These are phyloP conservation scores for Drosophila rhopaloa DNA, from an alignment of 1,140 invertebrate genomes.

Conservation along the genomic window DNA sequence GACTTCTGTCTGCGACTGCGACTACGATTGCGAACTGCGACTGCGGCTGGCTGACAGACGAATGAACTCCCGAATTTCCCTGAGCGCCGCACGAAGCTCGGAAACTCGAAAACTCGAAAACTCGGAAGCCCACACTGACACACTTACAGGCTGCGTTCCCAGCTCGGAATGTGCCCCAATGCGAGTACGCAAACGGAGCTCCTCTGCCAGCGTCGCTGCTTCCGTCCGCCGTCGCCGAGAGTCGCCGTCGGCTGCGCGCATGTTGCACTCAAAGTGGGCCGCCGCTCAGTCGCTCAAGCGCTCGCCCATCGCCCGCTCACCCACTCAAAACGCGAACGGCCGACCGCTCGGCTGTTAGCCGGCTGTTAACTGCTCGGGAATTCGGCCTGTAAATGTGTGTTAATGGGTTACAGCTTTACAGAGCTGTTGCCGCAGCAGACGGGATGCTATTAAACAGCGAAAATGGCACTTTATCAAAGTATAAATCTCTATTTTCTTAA, in stretches of 20 bases:
- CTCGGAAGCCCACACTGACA: conserved; percentile 25
- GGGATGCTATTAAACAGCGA: neutral
- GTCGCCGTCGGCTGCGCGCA: conserved; percentile 52
- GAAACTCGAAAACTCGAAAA: conserved; percentile 48
- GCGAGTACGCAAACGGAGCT: conserved; percentile 10
- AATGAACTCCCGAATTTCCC: conserved; percentile 76
- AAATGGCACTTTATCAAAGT: neutral
- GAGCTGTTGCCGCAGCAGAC: conserved; percentile 9
- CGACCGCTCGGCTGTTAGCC: conserved; percentile 34
- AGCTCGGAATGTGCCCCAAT: conserved; percentile 25
- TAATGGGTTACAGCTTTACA: conserved; percentile 60
- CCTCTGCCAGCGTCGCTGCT: conserved; percentile 11
- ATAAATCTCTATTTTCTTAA: too few relatives aligned
- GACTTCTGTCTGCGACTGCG: conserved; percentile 40
- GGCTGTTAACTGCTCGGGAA: conserved; percentile 33
- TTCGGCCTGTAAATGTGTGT: conserved; percentile 57
- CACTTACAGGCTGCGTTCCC: conserved; percentile 33
- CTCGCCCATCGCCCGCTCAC: conserved; percentile 17
- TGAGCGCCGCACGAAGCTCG: conserved; percentile 75
- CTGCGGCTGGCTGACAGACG: conserved; percentile 73
- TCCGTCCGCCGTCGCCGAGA: conserved; percentile 30
- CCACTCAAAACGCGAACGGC: conserved; percentile 16
- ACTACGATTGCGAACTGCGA: conserved; percentile 37
- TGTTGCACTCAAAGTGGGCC: conserved; percentile 67
- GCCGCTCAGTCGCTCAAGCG: conserved; percentile 41